phyloP scores from a whole-genome alignment of 2,797 vertebrate species.

The Phrynocephalus vlangalii region DNA sequence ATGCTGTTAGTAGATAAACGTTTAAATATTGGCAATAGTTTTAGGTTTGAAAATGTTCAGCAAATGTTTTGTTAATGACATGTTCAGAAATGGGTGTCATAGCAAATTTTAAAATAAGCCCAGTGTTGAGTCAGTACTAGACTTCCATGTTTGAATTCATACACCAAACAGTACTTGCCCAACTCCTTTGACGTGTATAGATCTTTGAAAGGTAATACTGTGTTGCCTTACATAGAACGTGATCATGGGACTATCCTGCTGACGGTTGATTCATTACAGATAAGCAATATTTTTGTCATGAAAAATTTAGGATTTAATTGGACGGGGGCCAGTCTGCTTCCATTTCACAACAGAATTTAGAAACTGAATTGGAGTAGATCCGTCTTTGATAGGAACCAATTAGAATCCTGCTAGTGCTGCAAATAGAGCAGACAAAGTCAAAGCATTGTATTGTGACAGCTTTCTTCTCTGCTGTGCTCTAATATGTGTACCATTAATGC shows the following conservation, averaged over 20 bases:
- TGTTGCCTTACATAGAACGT: neutral
- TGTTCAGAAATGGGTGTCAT: no score
- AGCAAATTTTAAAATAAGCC: no score
- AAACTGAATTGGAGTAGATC: neutral
- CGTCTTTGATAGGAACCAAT: neutral
- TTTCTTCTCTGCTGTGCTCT: neutral
- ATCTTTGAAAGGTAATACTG: neutral
- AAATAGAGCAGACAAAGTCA: neutral
- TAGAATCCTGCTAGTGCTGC: neutral
- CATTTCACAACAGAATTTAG: neutral
- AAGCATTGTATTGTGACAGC: neutral
- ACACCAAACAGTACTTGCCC: no score
- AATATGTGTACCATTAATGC: neutral
- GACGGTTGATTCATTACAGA: neutral
- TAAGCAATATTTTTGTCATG: neutral
- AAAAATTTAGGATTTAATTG: neutral
- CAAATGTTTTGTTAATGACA: no score
- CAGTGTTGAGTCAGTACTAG: no score
- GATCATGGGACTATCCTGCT: neutral
- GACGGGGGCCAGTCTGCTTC: neutral
- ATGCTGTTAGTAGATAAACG: no score
- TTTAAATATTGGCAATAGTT: no score
- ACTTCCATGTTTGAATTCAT: no score
- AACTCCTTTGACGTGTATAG: neutral
- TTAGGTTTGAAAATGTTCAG: no score